These are phyloP conservation scores for Hestina assimilis DNA, from an alignment of 1,140 invertebrate genomes.

Conservation along the genomic window DNA sequence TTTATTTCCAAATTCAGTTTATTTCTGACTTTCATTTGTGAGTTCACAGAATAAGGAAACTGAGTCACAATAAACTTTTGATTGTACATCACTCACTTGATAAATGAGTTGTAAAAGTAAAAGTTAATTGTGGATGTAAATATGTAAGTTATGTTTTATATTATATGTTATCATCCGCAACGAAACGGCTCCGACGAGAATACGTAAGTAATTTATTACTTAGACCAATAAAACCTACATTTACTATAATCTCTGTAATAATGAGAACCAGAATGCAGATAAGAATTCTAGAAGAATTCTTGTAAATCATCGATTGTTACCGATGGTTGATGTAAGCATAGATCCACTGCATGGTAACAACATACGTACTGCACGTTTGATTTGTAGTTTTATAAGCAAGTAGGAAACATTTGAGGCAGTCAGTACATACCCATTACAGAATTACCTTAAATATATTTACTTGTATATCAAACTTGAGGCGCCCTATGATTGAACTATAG, in stretches of 20 bases:
- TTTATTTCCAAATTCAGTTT: slow-evolving; percentile 7
- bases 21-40: slow-evolving; percentile 20
- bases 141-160: slow-evolving; percentile 50
- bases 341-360: slow-evolving; percentile 63
- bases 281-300: slow-evolving; percentile 35
- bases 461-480: slow-evolving; percentile 34
- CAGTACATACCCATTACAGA: slow-evolving; percentile 26
- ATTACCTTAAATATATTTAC: slow-evolving; percentile 35
- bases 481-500: slow-evolving; percentile 13
- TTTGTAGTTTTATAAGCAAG: slow-evolving; percentile 46
- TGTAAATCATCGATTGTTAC: slow-evolving; percentile 60
- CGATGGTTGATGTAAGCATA: slow-evolving; percentile 58
- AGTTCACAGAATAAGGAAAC: slow-evolving; percentile 29
- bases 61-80: slow-evolving; percentile 26
- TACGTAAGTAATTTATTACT: slow-evolving; percentile 70
- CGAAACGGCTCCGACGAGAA: slow-evolving; percentile 71
- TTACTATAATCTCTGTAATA: slow-evolving; percentile 56
- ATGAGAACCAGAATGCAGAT: slow-evolving; percentile 48
- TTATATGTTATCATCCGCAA: slow-evolving; percentile 71
- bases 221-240: slow-evolving; percentile 53
- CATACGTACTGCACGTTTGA: slow-evolving; percentile 62
- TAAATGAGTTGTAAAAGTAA: slow-evolving; percentile 18
- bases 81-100: slow-evolving; percentile 19
- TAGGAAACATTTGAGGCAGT: slow-evolving; percentile 31
- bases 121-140: slow-evolving; percentile 38